These are phyloP conservation scores for Heliconius ethilla DNA, from an alignment of 2,888 invertebrate species.

Conservation along the genomic window DNA sequence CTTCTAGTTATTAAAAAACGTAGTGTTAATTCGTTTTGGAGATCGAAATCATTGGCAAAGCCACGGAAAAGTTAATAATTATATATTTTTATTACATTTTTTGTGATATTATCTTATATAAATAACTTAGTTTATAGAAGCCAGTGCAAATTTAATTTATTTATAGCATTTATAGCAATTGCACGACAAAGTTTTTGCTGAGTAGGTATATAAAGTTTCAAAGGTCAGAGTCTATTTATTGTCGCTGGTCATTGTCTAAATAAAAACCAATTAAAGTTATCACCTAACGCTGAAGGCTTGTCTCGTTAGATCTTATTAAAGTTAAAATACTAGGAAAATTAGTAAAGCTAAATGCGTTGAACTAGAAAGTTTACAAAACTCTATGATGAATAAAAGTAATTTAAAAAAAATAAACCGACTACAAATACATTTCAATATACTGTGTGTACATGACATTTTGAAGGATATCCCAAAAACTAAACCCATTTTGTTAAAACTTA, in stretches of 20 bases:
- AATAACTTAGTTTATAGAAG: not conserved
- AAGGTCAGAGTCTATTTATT: conserved; percentile 14
- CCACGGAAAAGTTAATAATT: not conserved
- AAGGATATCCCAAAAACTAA: not conserved
- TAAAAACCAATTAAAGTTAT: conserved; percentile 13
- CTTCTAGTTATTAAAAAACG: no score
- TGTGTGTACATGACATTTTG: not conserved
- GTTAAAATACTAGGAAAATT: not conserved
- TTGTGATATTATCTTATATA: not conserved
- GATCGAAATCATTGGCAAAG: no score
- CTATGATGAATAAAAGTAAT: not conserved
- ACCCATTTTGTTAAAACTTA: not conserved
- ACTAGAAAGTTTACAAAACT: not conserved
- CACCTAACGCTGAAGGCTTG: conserved; percentile 8
- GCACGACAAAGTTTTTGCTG: conserved; percentile 9
- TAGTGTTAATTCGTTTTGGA: no score
- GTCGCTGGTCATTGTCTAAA: conserved; percentile 4
- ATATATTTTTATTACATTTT: not conserved
- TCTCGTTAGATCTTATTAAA: conserved; percentile 2
- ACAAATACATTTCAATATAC: no score
- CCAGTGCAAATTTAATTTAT: not conserved
- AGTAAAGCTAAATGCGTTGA: not conserved
- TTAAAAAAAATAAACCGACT: no score
- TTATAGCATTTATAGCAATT: not conserved
- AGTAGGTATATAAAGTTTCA: conserved; percentile 1